Base-by-base conservation (phyloP, 2,888 invertebrate species). In the Leptothorax acervorum region DNA sequence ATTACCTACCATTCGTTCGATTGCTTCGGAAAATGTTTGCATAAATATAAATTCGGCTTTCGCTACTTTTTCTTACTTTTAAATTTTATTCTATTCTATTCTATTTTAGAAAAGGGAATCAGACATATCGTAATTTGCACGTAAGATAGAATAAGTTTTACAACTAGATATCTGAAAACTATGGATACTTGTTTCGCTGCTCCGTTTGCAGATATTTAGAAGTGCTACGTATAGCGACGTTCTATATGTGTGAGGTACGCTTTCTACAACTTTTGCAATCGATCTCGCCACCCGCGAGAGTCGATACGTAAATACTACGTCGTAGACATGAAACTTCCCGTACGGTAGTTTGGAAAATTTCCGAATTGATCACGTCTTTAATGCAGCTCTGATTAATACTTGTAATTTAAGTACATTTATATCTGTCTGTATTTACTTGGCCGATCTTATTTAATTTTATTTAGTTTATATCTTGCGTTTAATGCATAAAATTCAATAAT, bases 241-340 rank as follows among this genome's bases (percentile, higher is more conserved):
- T 91, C 57, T 45, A 68, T 45, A 62, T 62, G 91, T 89, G 86
- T 92, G 86, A 91, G 88, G 73, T 88, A 89, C 74, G 87, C 86
- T 83, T 86, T 89, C 88, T 87, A 87, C 82, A 92, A 89, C 87
- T 92, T 92, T 75, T 85, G 90, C 87, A 90, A 90, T 90, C 92
- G 90, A 90, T 92, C 92, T 86, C 88, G 83, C 88, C 91, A 91
- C 86, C 83, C 87, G 74, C 89, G 87, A 75, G 86, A 85, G 68
- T 89, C 86, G 63, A 91, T 87, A 86, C 89, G 82, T 84, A 90
- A 92, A 89, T 90, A 90, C 86, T 83, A 90, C 90, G 71, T 85
- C 89, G 86, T 87, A 86, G 88, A 90, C 84, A 81, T 82, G 79
- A 83, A 92, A 90, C 73, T 88, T 85, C 71, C 87, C 71, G 51